A percentile compares a stretch with the other conserved stretches of the same genome.
Evolutionary conservation across 2,888 invertebrate genomes (phyloP).

Genomic region (Caenorhabditis zanzibari): DNA sequence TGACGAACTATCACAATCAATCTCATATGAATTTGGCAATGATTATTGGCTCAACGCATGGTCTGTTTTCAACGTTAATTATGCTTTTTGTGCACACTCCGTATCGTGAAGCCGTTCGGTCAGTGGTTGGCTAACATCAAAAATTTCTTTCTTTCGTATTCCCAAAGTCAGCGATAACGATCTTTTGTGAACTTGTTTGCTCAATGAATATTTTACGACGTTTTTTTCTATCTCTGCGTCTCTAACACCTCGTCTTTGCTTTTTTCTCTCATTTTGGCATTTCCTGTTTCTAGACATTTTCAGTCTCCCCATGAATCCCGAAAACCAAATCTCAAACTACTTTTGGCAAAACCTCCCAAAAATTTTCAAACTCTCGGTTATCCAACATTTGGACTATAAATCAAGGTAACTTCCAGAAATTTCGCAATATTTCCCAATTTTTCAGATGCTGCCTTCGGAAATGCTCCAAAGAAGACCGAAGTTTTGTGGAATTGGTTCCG

Average conservation of each 20-base stretch:
- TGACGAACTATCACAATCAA: constrained; percentile 7
- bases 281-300: no score
- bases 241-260: no score
- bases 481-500: not conserved
- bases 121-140: not conserved
- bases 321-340: no score
- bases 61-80: not conserved
- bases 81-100: constrained; percentile 20
- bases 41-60: not conserved
- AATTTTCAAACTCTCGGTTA: not conserved
- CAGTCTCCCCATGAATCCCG: no score
- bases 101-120: constrained; percentile 4
- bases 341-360: not conserved
- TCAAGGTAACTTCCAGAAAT: not conserved
- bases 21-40: not conserved
- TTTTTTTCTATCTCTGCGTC: no score
- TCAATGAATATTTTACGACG: no score
- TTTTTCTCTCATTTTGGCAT: no score
- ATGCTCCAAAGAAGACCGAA: constrained; percentile 1
- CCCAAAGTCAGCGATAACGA: no score
- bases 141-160: no score
- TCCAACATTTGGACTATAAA: not conserved
- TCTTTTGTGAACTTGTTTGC: no score
- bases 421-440: not conserved
- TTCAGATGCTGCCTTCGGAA: constrained; percentile 4